Conservation (phyloP, 2,113 vertebrate genomes). For the Xiphias gladius region DNA sequence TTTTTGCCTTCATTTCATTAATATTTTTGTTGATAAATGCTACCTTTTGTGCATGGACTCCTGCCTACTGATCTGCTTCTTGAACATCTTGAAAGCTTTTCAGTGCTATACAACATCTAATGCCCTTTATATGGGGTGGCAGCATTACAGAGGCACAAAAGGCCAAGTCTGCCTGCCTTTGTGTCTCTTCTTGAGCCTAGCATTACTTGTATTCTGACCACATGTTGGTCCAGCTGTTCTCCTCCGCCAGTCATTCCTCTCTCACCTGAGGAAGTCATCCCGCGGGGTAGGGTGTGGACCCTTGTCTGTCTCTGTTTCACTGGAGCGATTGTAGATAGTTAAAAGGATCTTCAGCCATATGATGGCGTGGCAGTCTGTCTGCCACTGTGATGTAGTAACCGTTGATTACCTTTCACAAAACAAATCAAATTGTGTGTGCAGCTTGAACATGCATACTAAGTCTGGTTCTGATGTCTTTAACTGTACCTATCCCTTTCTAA, state of each 20-base stretch:
- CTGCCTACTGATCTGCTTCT: not conserved
- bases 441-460: conserved; percentile 16
- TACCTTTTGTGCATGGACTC: not conserved
- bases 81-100: not conserved
- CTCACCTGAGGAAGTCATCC: conserved; percentile 29
- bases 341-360: conserved; percentile 40
- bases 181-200: not conserved
- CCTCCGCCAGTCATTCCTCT: not conserved
- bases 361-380: conserved; percentile 39
- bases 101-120: not conserved
- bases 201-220: not conserved
- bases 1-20: not conserved
- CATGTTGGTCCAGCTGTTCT: conserved; percentile 27
- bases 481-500: not conserved
- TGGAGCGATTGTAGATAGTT: conserved; percentile 33
- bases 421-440: conserved; percentile 49
- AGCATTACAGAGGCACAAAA: not conserved
- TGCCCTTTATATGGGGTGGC: not conserved
- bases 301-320: conserved; percentile 29
- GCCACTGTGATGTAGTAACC: conserved; percentile 44
- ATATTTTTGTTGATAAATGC: not conserved
- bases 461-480: conserved; percentile 12
- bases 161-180: conserved; percentile 7
- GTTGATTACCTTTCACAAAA: conserved; percentile 48
- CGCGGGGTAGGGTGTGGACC: conserved; percentile 37